A percentile compares a stretch with the other conserved stretches of the same genome.
phyloP scores from a whole-genome alignment of 2,797 vertebrate genomes.

The Craterocephalus amniculus region DNA sequence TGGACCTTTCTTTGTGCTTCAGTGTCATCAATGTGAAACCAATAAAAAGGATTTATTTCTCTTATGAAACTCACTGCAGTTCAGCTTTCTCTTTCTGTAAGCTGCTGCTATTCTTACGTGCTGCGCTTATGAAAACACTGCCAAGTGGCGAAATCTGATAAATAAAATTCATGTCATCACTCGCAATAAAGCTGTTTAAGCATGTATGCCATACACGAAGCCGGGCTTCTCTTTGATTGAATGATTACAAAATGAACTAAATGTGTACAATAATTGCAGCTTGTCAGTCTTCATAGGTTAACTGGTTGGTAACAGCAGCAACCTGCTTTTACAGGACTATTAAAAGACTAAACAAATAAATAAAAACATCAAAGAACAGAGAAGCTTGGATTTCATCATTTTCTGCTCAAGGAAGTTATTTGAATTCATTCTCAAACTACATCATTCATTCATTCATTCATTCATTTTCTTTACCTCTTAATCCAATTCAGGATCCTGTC shows the following conservation, averaged over 20 bases:
- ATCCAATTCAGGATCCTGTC: no score
- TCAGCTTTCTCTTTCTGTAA: background rate
- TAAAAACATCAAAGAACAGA: no score
- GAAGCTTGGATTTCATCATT: no score
- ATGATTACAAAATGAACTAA: background rate
- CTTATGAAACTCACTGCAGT: background rate
- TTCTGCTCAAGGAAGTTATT: no score
- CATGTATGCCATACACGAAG: background rate
- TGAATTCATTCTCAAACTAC: no score
- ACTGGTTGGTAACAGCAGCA: background rate
- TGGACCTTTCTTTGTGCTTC: background rate
- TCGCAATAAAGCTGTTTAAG: background rate
- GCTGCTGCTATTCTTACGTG: background rate
- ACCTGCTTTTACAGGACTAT: background rate
- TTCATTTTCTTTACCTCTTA: no score
- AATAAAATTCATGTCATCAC: background rate
- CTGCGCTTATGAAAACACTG: background rate
- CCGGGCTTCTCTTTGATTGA: background rate
- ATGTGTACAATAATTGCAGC: background rate
- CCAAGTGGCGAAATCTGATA: background rate
- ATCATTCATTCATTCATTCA: no score
- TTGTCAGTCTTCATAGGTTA: background rate
- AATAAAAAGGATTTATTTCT: background rate
- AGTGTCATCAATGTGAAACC: background rate
- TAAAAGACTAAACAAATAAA: background rate